phyloP scores from a whole-genome alignment of 2,888 invertebrate genomes.

The Philhelius pedissequus region DNA sequence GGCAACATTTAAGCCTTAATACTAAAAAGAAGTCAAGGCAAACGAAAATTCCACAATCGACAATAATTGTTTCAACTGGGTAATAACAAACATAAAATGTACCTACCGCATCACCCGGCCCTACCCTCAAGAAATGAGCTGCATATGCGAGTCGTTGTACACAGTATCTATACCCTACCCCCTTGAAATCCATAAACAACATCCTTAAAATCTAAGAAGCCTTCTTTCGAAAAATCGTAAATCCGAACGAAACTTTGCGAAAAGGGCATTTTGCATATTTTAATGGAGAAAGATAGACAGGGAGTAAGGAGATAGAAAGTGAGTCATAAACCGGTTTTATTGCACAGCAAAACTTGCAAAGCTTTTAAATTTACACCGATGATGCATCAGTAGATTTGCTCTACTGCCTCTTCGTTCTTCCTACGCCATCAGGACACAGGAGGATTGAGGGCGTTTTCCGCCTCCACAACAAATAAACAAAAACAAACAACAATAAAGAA shows the following conservation, averaged over 20 bases:
- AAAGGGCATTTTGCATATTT: constrained; percentile 57
- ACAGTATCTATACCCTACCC: not conserved
- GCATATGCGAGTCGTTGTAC: not conserved
- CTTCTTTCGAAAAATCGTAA: constrained; percentile 57
- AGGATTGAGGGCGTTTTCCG: not conserved
- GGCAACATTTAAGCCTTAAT: not conserved
- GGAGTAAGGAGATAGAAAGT: not conserved
- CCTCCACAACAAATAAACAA: not conserved
- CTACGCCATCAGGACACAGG: not conserved
- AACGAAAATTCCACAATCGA: too few species aligned
- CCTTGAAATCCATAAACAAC: constrained; percentile 7
- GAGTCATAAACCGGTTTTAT: constrained; percentile 59
- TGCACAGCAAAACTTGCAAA: constrained; percentile 56
- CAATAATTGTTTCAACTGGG: not conserved
- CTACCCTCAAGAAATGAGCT: not conserved
- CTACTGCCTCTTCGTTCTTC: constrained; percentile 5
- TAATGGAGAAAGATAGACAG: not conserved
- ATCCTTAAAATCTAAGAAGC: constrained; percentile 54
- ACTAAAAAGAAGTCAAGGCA: not conserved
- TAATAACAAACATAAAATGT: not conserved
- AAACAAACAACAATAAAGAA: not conserved
- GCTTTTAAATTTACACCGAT: constrained; percentile 54
- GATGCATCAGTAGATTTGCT: constrained; percentile 50
- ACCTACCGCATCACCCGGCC: not conserved
- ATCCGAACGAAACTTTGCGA: constrained; percentile 53